Conservation (phyloP, 2,888 invertebrate species). For the Dryobota labecula region DNA sequence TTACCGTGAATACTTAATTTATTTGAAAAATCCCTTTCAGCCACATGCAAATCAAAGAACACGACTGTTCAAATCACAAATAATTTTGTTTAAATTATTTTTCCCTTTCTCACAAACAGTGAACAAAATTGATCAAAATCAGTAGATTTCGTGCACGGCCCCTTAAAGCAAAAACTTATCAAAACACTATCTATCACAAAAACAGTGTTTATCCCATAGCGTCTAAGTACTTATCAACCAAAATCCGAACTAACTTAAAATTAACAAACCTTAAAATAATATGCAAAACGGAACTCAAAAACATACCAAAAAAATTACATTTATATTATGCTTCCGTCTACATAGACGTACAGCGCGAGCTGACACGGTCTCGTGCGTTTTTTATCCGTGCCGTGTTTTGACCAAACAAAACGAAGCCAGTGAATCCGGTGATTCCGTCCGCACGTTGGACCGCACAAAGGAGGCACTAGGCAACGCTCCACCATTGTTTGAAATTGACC, state of each 20-base stretch:
- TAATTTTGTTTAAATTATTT: too few relatives aligned
- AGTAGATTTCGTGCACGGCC: too few relatives aligned
- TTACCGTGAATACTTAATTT: too few relatives aligned
- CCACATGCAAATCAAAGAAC: too few relatives aligned
- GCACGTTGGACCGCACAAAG: conserved; percentile 64
- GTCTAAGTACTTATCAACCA: background rate
- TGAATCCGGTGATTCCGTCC: conserved; percentile 62
- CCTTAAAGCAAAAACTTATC: background rate
- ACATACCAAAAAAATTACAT: conserved; percentile 30
- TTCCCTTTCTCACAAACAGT: too few relatives aligned
- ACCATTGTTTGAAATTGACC: conserved; percentile 67
- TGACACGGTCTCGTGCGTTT: conserved; percentile 50
- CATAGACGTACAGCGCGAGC: conserved; percentile 39
- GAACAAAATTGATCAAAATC: too few relatives aligned
- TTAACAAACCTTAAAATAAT: conserved; percentile 25
- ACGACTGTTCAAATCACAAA: too few relatives aligned
- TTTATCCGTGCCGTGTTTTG: conserved; percentile 63
- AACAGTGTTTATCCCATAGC: background rate
- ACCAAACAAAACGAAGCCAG: conserved; percentile 71
- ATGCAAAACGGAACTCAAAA: conserved; percentile 29
- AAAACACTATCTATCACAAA: background rate
- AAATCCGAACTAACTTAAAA: conserved; percentile 2
- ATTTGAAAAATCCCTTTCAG: too few relatives aligned
- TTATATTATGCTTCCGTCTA: conserved; percentile 58
- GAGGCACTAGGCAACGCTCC: conserved; percentile 59